Conservation (phyloP, 2,113 vertebrate species). For the Stegostoma tigrinum region DNA sequence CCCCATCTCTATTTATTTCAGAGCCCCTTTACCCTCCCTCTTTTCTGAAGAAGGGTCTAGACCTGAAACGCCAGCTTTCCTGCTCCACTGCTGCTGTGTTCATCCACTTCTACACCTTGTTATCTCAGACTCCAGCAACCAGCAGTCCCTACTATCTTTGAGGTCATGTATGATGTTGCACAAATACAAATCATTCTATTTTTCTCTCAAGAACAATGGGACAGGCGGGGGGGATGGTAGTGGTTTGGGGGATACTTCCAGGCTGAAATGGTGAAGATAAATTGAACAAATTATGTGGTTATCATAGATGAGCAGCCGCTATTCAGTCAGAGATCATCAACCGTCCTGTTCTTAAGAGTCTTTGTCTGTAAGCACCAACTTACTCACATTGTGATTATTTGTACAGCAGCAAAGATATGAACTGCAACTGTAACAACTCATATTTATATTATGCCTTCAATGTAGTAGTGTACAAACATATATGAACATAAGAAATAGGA, state of each 20-base stretch:
- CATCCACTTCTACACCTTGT: no score
- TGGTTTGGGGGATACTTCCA: not conserved
- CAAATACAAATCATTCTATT: not conserved
- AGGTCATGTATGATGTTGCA: not conserved
- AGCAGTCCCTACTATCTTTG: not conserved
- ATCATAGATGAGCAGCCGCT: not conserved
- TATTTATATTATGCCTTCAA: not conserved
- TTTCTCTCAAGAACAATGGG: not conserved
- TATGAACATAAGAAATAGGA: no score
- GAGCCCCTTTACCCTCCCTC: no score
- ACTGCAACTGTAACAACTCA: not conserved
- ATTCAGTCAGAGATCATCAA: not conserved
- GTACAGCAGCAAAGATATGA: not conserved
- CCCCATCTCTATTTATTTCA: no score
- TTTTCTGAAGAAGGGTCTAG: no score
- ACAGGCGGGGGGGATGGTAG: no score
- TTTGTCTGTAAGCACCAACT: not conserved
- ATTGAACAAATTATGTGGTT: not conserved
- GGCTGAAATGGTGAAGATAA: not conserved
- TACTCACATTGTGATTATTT: not conserved
- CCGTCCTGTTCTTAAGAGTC: not conserved
- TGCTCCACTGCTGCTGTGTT: no score
- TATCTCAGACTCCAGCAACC: no score
- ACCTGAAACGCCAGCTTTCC: no score
- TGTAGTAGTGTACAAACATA: not conserved